Evolutionary conservation across 2,888 invertebrate species (phyloP), one percentile per base, ranked within the genome.

Genomic region (Tribolium freemani): DNA sequence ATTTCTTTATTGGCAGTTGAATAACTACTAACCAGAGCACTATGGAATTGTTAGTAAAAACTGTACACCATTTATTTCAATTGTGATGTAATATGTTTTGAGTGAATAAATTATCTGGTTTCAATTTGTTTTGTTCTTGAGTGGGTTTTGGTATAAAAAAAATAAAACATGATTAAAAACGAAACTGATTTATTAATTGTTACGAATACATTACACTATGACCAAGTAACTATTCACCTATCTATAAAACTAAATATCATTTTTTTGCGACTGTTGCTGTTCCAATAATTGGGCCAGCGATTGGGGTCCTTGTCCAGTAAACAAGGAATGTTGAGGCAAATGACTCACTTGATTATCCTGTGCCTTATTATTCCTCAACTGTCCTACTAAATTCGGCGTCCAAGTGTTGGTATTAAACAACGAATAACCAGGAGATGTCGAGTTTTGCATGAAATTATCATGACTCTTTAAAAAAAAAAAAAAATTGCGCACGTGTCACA

Each of bases 261-360:
- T 81, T 68, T 83, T 84, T 67, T 84, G 82, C 58, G 90, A 87
- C 80, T 92, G 92, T 87, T 95, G 95, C 80, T 94, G 94, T 84
- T 95, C 94, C 73, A 95, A 86, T 13, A 95, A 89, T 46, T 94
- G 90, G 84, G 94, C 94, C 69, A 95, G 88, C 0, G 94, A 94
- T 38, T 94, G 94, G 1, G 93, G 93, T 2, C 93, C 93, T 3
- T 93, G 92, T 0, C 92, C 92, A 8, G 93, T 91, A 70, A 83
- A 83, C 50, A 94, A 87, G 0, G 93, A 93, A 90, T 94, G 90
- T 44, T 85, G 85, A 9, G 80, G 79, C 50, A 81, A 54, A 9
- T 78, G 48, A 5, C 61, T 71, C 11, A 74, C 53, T 73, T 74
- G 73, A 9, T 69, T 74, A 4, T 74, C 66, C 3, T 77, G 76